phyloP scores from a whole-genome alignment of 2,888 invertebrate genomes.

The Pediacus dermestoides region DNA sequence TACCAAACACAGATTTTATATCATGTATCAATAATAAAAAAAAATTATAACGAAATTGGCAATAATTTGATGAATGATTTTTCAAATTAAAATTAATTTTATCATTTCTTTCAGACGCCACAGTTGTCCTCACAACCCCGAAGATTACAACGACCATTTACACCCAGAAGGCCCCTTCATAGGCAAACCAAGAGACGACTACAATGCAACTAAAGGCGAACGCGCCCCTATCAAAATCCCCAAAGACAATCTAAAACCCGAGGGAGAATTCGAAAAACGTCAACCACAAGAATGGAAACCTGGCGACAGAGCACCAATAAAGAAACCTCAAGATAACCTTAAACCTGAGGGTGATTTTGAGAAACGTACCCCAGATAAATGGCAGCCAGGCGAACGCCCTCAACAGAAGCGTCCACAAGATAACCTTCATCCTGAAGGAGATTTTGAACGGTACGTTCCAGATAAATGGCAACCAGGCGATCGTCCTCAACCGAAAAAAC shows the following conservation, averaged over 20 bases:
- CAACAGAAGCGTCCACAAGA: conserved; percentile 49
- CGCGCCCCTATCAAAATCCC: conserved; percentile 50
- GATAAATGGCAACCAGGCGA: conserved; percentile 48
- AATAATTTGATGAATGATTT: too few relatives aligned
- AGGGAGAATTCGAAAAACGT: conserved; percentile 55
- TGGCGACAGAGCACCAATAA: conserved; percentile 47
- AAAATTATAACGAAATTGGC: too few relatives aligned
- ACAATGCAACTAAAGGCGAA: conserved; percentile 48
- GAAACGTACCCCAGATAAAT: conserved; percentile 47
- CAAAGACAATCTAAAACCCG: conserved; percentile 56
- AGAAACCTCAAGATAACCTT: conserved; percentile 48
- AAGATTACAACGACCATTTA: conserved; percentile 67
- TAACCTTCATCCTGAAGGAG: conserved; percentile 47
- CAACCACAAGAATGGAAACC: conserved; percentile 29
- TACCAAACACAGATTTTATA: too few relatives aligned
- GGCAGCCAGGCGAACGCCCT: conserved; percentile 47
- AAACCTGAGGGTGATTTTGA: conserved; percentile 51
- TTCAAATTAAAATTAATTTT: too few relatives aligned
- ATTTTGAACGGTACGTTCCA: conserved; percentile 39
- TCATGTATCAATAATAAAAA: too few relatives aligned
- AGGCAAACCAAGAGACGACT: conserved; percentile 53
- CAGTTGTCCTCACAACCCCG: conserved; percentile 69
- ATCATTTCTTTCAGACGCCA: conserved; percentile 79
- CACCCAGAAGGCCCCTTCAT: conserved; percentile 65
- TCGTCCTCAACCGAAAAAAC: conserved; percentile 45